These are phyloP conservation scores for Anagrus nilaparvatae DNA, from an alignment of 1,140 invertebrate species.

Conservation along the genomic window DNA sequence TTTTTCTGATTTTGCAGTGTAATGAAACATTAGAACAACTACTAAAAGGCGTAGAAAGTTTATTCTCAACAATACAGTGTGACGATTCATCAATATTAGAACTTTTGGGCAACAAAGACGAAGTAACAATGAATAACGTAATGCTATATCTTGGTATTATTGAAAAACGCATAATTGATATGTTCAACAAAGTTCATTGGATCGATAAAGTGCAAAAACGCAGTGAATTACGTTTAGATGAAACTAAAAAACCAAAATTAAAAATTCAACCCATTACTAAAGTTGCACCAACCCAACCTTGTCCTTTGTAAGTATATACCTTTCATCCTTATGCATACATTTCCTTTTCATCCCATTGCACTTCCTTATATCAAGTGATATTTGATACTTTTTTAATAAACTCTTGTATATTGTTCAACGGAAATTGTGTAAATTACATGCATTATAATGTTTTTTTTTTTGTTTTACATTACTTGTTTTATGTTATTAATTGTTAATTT, in stretches of 20 bases:
- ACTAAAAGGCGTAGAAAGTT: conserved; percentile 44
- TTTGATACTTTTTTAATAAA: neutral
- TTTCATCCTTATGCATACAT: conserved; percentile 1
- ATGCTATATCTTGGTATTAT: conserved; percentile 64
- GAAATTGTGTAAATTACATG: no score
- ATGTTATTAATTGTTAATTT: no score
- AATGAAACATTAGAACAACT: conserved; percentile 42
- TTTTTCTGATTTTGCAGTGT: conserved; percentile 34
- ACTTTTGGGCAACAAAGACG: conserved; percentile 53
- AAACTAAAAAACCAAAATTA: conserved; percentile 30
- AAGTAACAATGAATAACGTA: conserved; percentile 58
- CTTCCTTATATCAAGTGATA: neutral
- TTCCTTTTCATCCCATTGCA: neutral
- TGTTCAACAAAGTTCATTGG: conserved; percentile 44
- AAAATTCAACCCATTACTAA: conserved; percentile 22
- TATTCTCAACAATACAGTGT: conserved; percentile 52
- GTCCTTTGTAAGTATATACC: conserved; percentile 34
- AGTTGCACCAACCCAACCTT: conserved; percentile 36
- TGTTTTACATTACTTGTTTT: no score
- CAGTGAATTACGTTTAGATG: conserved; percentile 25
- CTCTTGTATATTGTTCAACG: no score
- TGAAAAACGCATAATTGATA: conserved; percentile 49
- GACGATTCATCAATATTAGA: conserved; percentile 59
- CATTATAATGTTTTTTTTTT: no score
- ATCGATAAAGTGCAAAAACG: conserved; percentile 34